Conservation (phyloP, 1,140 invertebrate genomes). For the Ceratoteleas bidentatus region DNA sequence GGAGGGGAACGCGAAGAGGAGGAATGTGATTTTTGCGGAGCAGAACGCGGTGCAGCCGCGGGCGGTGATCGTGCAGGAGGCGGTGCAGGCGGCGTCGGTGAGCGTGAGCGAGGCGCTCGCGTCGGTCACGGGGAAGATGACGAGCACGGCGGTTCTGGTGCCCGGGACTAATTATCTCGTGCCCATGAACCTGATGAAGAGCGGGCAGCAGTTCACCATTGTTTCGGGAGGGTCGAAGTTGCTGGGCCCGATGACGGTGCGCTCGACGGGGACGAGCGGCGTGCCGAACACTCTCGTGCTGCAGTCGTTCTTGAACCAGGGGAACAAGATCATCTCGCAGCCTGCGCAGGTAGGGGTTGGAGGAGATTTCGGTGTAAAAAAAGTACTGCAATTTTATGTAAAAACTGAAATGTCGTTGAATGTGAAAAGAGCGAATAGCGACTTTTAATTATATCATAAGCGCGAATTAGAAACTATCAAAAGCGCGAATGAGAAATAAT, state of each 20-base stretch:
- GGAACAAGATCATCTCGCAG: constrained; percentile 80
- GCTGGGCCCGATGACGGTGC: constrained; percentile 83
- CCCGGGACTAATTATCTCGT: constrained; percentile 86
- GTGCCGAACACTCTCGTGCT: constrained; percentile 81
- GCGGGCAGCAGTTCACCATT: constrained; percentile 86
- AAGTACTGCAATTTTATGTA: too few species aligned
- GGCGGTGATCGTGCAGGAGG: constrained; percentile 81
- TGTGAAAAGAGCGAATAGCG: too few species aligned
- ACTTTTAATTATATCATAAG: too few species aligned
- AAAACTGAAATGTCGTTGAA: too few species aligned
- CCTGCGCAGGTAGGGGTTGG: too few species aligned
- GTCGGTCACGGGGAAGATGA: constrained; percentile 78
- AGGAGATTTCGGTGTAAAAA: too few species aligned
- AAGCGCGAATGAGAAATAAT: too few species aligned
- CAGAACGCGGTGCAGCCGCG: constrained; percentile 73
- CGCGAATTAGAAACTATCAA: too few species aligned
- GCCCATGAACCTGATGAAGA: constrained; percentile 84
- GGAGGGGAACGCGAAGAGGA: constrained; percentile 70
- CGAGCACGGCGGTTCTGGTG: constrained; percentile 84
- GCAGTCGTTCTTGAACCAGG: constrained; percentile 82
- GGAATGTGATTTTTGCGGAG: constrained; percentile 77
- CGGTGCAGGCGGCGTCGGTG: constrained; percentile 72
- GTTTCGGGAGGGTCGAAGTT: constrained; percentile 86
- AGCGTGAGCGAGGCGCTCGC: constrained; percentile 81
- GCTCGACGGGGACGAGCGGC: constrained; percentile 68